Conservation (phyloP, 2,888 invertebrate genomes). For the Drosophila nigricruria region DNA sequence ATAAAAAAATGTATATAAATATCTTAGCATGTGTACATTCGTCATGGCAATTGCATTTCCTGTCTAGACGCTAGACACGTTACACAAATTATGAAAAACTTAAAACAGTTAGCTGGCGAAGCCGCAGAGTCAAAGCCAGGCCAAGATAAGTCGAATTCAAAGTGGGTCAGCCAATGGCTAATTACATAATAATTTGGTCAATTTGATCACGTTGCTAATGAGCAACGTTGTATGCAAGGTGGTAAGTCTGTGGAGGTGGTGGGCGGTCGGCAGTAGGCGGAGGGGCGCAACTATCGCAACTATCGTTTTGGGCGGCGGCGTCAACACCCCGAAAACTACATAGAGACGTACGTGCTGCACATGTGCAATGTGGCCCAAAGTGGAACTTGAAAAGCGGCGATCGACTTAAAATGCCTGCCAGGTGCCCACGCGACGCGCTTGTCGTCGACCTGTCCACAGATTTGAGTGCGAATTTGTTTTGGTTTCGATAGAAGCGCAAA, state of each 20-base stretch:
- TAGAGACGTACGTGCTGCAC: slow-evolving; percentile 51
- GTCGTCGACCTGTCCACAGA: slow-evolving; percentile 33
- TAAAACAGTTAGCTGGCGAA: slow-evolving; percentile 25
- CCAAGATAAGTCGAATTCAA: slow-evolving; percentile 33
- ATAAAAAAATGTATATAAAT: too few relatives aligned
- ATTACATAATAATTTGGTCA: slow-evolving; percentile 84
- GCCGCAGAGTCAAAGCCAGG: slow-evolving; percentile 31
- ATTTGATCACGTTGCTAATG: slow-evolving; percentile 79
- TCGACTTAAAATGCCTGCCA: slow-evolving; percentile 71
- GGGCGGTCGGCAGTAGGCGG: not conserved
- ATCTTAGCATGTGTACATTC: slow-evolving; percentile 18
- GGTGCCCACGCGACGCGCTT: slow-evolving; percentile 62
- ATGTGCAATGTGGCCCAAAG: slow-evolving; percentile 44
- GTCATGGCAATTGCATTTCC: slow-evolving; percentile 58
- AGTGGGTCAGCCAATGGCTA: slow-evolving; percentile 77
- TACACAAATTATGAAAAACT: slow-evolving; percentile 52
- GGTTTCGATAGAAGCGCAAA: slow-evolving; percentile 63
- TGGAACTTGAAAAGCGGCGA: slow-evolving; percentile 50
- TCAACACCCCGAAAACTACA: slow-evolving; percentile 49
- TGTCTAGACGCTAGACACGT: slow-evolving; percentile 56
- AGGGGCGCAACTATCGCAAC: slow-evolving; percentile 46
- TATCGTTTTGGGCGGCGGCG: slow-evolving; percentile 49
- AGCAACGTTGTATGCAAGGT: slow-evolving; percentile 76
- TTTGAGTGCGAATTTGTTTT: slow-evolving; percentile 59
- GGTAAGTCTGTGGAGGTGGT: slow-evolving; percentile 1